Evolutionary conservation across 92 coral and sea anemone species (phyloP).

Genomic region (Umimayanthus kanabou): DNA sequence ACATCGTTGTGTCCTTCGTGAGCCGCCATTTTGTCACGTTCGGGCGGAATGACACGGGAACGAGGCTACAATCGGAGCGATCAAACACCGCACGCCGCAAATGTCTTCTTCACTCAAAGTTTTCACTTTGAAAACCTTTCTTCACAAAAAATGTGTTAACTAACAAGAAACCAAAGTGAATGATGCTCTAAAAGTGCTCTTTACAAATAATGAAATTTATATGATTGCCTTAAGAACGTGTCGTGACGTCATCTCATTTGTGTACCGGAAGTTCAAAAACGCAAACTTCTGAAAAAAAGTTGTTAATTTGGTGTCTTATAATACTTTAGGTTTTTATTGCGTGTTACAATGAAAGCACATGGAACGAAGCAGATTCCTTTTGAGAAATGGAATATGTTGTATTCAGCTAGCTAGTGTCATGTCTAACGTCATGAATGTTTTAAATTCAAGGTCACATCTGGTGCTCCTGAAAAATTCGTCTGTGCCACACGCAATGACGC

Average conservation of each 20-base stretch:
- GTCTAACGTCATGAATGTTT: neutral
- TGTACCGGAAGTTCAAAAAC: conserved; percentile 1
- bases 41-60: conserved; percentile 48
- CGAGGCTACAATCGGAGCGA: conserved; percentile 48
- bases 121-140: neutral
- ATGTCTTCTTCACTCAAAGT: too few species aligned
- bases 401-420: neutral
- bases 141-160: neutral
- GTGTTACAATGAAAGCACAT: neutral
- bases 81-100: neutral
- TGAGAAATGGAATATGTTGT: too few species aligned
- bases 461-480: neutral
- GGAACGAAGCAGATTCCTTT: neutral
- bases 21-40: conserved; percentile 93
- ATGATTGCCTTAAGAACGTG: neutral
- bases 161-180: neutral
- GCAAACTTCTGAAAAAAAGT: neutral
- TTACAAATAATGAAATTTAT: neutral
- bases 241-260: conserved; percentile 2
- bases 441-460: neutral
- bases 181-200: neutral
- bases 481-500: neutral
- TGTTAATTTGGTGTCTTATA: too few species aligned
- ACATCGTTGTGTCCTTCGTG: conserved; percentile 75
- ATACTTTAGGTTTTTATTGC: neutral